Percentiles rank a stretch among this genome's conserved stretches.
phyloP scores from a whole-genome alignment of 2,888 invertebrate species.

The Orthosia cruda region DNA sequence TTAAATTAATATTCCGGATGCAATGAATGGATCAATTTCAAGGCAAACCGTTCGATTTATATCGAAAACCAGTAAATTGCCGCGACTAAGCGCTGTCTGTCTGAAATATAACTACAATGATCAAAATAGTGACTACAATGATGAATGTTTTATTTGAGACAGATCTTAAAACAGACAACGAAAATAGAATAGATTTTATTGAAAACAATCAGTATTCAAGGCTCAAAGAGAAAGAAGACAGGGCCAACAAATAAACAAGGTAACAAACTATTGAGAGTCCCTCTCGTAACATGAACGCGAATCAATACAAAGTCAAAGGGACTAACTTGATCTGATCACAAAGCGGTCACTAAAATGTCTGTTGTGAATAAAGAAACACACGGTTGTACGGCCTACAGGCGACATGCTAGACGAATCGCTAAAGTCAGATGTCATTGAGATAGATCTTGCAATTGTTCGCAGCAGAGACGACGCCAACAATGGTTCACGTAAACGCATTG shows the following conservation, averaged over 20 bases:
- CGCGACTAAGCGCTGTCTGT: slow-evolving; percentile 14
- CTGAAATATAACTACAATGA: too few relatives aligned
- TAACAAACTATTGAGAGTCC: background rate
- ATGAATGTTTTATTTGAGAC: background rate
- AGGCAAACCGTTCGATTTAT: slow-evolving; percentile 43
- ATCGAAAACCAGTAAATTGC: slow-evolving; percentile 36
- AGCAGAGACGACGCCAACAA: slow-evolving; percentile 78
- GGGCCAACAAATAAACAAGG: slow-evolving; percentile 11
- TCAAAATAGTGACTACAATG: slow-evolving; percentile 14
- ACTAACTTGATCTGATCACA: slow-evolving; percentile 41
- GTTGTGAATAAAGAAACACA: slow-evolving; percentile 9
- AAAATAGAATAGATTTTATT: slow-evolving; percentile 9
- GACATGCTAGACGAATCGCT: slow-evolving; percentile 79
- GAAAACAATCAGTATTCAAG: slow-evolving; percentile 19
- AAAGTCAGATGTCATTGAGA: slow-evolving; percentile 89
- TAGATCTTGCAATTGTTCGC: slow-evolving; percentile 81
- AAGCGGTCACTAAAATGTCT: slow-evolving; percentile 41
- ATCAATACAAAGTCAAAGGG: slow-evolving; percentile 28
- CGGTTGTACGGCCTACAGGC: slow-evolving; percentile 40
- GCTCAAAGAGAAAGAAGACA: slow-evolving; percentile 3
- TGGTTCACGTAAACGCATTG: slow-evolving; percentile 83
- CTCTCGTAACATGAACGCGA: slow-evolving; percentile 12
- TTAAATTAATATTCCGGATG: slow-evolving; percentile 58
- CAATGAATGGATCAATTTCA: slow-evolving; percentile 50
- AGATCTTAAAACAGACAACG: background rate